Base-by-base conservation (phyloP, 2,113 vertebrate species). In the Varanus komodoensis region DNA sequence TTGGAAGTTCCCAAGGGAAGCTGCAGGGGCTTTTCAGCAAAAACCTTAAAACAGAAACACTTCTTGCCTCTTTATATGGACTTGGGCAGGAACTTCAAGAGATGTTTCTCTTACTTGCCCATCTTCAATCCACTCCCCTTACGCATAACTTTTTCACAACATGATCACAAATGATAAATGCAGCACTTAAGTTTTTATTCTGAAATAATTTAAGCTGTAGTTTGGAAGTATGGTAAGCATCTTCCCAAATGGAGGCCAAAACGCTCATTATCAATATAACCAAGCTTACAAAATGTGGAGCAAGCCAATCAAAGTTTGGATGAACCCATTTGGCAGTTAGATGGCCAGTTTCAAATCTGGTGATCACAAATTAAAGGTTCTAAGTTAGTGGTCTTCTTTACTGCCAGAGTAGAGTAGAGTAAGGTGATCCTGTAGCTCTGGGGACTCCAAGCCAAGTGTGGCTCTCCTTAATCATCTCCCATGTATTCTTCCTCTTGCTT, bases 301-400 rank as follows among this genome's bases (percentile, higher is more conserved):
- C 5, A 73, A 92, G 85, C 48, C 25, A 87, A 88, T 86, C 93
- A 93, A 89, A 61, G 38, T 29, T 61, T 75, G 50, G 86, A 32
- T 44, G 71, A 92, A 78, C 87, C 68, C 57, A 9, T 34, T 78
- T 29, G 50, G 2, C 11, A 91, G 84, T 32, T 34, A 34, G 64
- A 48, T 88, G 83, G n/a, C 81, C 19, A 17, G 0, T 75, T 89
- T 69, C 50, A 17, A 38, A 21, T 78, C 73, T 83, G 64, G 81
- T 87, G 67, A 71, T 92, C 67, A 54, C 15, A 77, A 27, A 79
- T 50, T 2, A 34, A 89, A 48, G 4, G 80, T 93, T 81, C 87
- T 94, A 78, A 83, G 90, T 90, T 91, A 54, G 73, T 21, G 89
- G 69, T 87, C 14, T 74, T 91, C 15, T 87, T 91, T 93, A 80